Evolutionary conservation across 2,888 invertebrate genomes (phyloP), one percentile per base, ranked within the genome.

Genomic region (Vanessa cardui): DNA sequence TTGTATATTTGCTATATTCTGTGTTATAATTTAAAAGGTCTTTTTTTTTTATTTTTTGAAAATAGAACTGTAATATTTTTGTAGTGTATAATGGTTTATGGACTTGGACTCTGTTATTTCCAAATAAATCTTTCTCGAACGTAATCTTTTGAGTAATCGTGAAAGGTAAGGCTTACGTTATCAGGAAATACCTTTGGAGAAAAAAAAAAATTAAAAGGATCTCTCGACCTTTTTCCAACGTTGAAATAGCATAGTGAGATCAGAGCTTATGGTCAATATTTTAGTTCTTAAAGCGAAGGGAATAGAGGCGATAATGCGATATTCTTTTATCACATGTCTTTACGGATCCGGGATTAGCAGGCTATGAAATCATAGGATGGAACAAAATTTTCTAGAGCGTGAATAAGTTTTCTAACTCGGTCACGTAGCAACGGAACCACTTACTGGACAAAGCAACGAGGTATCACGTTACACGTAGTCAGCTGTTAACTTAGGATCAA

Each of bases 341-440:
- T 50, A 50, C 50, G 50, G 50, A 31, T 6, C 26, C 49, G 49
- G 58, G 54, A 66, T 62, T 58, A 58, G 49, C 58, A 47, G 62
- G 62, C 66, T 62, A 62, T 66, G 62, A 66, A 66, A 66, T 66
- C 56, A 62, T 62, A 49, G 61, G 58, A 56, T 56, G 61, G 61
- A 44, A 62, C 56, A 54, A 31, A 54, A 18, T 61, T 61, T 67
- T 69, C 54, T 66, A 33, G 62, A 69, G 33, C 54, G 63, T 70
- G 58, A 68, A 68, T 60, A 62, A 64, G 61, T 63, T 66, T 62
- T 16, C 58, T 62, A 67, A 66, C 56, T 60, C 66, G 66, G 68
- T 71, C 72, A 72, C 72, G 72, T 72, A 72, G 68, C 50, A 58
- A 62, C 62, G 63, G 68, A 65, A 58, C 68, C 70, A 68, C 72